These are phyloP conservation scores for Nerophis lumbriciformis DNA, from an alignment of 2,113 vertebrate genomes.

Conservation along the genomic window DNA sequence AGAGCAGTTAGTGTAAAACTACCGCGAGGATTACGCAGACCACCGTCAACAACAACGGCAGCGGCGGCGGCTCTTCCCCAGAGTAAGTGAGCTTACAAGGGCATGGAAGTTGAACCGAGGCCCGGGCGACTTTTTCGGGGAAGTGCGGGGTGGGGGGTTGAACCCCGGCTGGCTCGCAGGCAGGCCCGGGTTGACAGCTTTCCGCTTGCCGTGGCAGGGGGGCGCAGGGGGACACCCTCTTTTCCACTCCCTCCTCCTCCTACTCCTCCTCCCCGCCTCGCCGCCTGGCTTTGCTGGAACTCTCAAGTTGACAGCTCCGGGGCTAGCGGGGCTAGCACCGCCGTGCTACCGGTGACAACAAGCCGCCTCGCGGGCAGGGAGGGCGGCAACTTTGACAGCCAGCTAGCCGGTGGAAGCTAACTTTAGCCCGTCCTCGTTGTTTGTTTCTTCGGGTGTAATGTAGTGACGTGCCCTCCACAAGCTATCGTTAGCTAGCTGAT, in stretches of 20 bases:
- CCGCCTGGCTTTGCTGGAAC: constrained; percentile 49
- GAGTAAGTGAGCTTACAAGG: constrained; percentile 73
- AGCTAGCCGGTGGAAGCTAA: constrained; percentile 63
- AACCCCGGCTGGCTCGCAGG: constrained; percentile 31
- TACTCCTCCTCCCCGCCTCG: constrained; percentile 28
- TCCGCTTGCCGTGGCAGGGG: constrained; percentile 32
- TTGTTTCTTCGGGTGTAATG: constrained; percentile 16
- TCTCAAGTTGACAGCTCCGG: constrained; percentile 67
- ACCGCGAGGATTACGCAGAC: constrained; percentile 67
- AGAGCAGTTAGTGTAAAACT: constrained; percentile 62
- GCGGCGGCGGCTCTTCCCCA: constrained; percentile 48
- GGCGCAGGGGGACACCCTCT: constrained; percentile 44
- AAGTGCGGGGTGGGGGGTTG: constrained; percentile 39
- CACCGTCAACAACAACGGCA: constrained; percentile 49
- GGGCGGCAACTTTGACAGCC: constrained; percentile 70
- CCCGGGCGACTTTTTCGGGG: constrained; percentile 67
- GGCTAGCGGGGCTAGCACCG: constrained; percentile 59
- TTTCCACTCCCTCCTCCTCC: constrained; percentile 29
- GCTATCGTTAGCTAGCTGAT: constrained; percentile 60
- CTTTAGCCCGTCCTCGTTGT: constrained; percentile 45
- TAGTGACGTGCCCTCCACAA: constrained; percentile 20
- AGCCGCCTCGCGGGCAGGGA: constrained; percentile 24
- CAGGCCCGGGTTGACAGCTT: constrained; percentile 62
- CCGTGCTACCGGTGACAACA: constrained; percentile 65
- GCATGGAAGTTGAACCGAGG: constrained; percentile 74